Evolutionary conservation across 2,113 vertebrate species (phyloP).

Genomic region (Datnioides undecimradiatus): DNA sequence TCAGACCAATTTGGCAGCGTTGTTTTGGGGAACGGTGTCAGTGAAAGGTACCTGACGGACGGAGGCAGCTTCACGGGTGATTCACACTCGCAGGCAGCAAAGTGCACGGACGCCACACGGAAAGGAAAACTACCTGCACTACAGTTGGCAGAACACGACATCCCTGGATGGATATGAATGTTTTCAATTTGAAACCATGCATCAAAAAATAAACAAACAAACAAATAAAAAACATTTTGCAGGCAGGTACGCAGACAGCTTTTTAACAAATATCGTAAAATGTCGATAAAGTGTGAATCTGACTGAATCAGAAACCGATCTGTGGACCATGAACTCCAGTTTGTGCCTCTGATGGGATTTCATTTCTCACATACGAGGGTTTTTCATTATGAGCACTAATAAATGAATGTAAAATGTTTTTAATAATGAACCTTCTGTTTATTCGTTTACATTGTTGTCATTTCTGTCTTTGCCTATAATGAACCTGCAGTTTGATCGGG

Average conservation of each 20-base stretch:
- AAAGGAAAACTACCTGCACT: constrained; percentile 33
- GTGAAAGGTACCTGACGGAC: constrained; percentile 59
- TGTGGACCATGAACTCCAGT: constrained; percentile 24
- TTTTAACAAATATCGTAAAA: constrained; percentile 20
- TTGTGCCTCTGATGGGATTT: constrained; percentile 28
- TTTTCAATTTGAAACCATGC: constrained; percentile 56
- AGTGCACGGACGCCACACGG: constrained; percentile 37
- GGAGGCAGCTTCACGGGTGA: constrained; percentile 60
- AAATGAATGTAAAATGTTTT: too few relatives aligned
- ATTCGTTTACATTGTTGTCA: too few relatives aligned
- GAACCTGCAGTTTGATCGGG: too few relatives aligned
- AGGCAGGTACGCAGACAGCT: constrained; percentile 20
- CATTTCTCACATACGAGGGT: not conserved
- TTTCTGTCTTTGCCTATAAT: too few relatives aligned
- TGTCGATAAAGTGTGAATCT: constrained; percentile 9
- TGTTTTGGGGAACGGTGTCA: constrained; percentile 57
- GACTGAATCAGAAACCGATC: not conserved
- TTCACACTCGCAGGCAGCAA: constrained; percentile 63
- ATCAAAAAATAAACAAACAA: too few relatives aligned
- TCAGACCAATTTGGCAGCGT: constrained; percentile 81
- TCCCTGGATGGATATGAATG: constrained; percentile 30
- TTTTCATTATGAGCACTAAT: too few relatives aligned
- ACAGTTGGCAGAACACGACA: constrained; percentile 50
- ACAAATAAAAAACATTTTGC: constrained; percentile 11
- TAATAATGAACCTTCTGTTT: too few relatives aligned